phyloP scores from a whole-genome alignment of 2,797 vertebrate genomes.

The Thunnus albacares region DNA sequence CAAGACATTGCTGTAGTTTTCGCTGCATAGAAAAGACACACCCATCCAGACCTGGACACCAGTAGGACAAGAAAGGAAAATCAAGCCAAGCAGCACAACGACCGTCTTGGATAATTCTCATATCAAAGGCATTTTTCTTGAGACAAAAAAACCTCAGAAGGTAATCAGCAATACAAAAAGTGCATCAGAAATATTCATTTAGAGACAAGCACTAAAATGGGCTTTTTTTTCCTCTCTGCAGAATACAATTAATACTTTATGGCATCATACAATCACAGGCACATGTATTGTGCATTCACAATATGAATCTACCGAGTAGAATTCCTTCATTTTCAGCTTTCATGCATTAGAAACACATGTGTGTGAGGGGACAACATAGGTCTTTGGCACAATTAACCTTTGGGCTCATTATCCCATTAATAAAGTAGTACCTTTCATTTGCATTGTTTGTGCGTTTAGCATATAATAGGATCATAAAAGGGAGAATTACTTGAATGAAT shows the following conservation, averaged over 20 bases:
- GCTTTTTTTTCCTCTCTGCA: slow-evolving; percentile 33
- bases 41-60: slow-evolving; percentile 23
- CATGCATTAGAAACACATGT: slow-evolving; percentile 39
- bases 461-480: slow-evolving; percentile 34
- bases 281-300: slow-evolving; percentile 49
- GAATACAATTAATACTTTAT: slow-evolving; percentile 82
- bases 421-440: slow-evolving; percentile 62
- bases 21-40: slow-evolving; percentile 40
- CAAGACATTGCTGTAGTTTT: slow-evolving; percentile 21
- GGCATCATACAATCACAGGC: slow-evolving; percentile 70
- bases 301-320: slow-evolving; percentile 37
- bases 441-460: slow-evolving; percentile 83
- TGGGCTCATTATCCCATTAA: slow-evolving; percentile 49
- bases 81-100: slow-evolving; percentile 22
- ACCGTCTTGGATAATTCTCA: slow-evolving; percentile 8
- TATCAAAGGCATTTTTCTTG: slow-evolving; percentile 37
- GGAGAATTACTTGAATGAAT: slow-evolving; percentile 35
- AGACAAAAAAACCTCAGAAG: slow-evolving; percentile 50
- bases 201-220: slow-evolving; percentile 44
- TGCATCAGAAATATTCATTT: slow-evolving; percentile 71
- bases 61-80: slow-evolving; percentile 20
- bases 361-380: slow-evolving; percentile 24
- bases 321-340: slow-evolving; percentile 28
- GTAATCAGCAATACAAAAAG: slow-evolving; percentile 70
- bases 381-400: slow-evolving; percentile 75